Evolutionary conservation across 2,113 vertebrate species (phyloP).

Genomic region (Melospiza georgiana): DNA sequence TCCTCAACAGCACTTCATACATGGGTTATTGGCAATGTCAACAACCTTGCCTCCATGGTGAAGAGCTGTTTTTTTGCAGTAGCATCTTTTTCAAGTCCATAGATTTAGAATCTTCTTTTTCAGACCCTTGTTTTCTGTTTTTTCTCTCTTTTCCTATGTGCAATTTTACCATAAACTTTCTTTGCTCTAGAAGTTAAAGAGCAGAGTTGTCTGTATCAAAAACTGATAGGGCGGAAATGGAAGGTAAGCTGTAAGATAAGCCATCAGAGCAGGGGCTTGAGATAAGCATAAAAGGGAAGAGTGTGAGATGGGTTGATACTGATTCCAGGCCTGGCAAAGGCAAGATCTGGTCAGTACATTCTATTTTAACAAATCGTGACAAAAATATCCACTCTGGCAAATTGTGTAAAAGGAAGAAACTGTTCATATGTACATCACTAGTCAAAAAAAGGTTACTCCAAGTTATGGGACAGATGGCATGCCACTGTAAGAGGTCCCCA

Average conservation of each 20-base stretch:
- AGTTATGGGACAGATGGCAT: neutral
- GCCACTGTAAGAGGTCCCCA: neutral
- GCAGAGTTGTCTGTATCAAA: neutral
- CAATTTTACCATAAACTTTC: neutral
- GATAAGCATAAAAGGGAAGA: neutral
- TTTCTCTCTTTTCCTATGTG: neutral
- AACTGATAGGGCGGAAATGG: neutral
- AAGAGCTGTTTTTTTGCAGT: neutral
- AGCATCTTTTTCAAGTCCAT: accelerated
- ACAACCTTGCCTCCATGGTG: neutral
- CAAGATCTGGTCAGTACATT: accelerated
- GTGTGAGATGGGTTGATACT: neutral
- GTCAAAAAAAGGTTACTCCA: neutral
- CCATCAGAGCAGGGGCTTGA: neutral
- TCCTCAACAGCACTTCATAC: neutral
- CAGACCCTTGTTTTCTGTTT: neutral
- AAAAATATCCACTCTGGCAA: neutral
- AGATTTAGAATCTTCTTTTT: neutral
- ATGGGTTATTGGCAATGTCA: neutral
- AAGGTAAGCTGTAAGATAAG: neutral
- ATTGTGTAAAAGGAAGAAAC: neutral
- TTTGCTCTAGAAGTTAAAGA: neutral
- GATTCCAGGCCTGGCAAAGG: neutral
- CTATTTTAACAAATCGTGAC: neutral
- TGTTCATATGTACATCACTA: neutral